Evolutionary conservation across 2,797 vertebrate genomes (phyloP).

Genomic region (Phyllotis vaccarum): DNA sequence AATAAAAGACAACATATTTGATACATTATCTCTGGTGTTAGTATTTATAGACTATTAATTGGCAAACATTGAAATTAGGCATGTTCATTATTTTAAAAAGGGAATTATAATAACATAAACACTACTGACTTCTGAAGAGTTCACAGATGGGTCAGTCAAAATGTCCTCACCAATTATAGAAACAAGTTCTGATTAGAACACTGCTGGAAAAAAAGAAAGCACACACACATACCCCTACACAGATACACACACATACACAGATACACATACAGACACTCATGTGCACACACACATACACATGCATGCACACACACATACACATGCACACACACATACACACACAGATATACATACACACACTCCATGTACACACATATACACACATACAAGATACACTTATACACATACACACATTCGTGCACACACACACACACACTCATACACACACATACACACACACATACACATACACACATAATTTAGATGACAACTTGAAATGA

Average conservation of each 20-base stretch:
- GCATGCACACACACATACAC: no score
- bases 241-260: no score
- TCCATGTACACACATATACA: no score
- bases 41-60: not conserved
- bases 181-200: conserved; percentile 28
- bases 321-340: no score
- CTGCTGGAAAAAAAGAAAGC: conserved; percentile 1
- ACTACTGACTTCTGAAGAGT: not conserved
- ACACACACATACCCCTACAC: no score
- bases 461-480: not conserved
- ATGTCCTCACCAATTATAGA: not conserved
- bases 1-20: not conserved
- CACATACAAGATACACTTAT: no score
- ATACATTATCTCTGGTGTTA: not conserved
- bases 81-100: not conserved
- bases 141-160: not conserved
- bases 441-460: no score
- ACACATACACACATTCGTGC: no score
- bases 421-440: no score
- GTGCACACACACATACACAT: no score
- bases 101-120: not conserved
- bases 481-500: not conserved
- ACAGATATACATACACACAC: no score
- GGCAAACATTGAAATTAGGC: conserved; percentile 28
- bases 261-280: no score